These are phyloP conservation scores for Dexiosoma caninum DNA, from an alignment of 2,888 invertebrate genomes.

Conservation along the genomic window DNA sequence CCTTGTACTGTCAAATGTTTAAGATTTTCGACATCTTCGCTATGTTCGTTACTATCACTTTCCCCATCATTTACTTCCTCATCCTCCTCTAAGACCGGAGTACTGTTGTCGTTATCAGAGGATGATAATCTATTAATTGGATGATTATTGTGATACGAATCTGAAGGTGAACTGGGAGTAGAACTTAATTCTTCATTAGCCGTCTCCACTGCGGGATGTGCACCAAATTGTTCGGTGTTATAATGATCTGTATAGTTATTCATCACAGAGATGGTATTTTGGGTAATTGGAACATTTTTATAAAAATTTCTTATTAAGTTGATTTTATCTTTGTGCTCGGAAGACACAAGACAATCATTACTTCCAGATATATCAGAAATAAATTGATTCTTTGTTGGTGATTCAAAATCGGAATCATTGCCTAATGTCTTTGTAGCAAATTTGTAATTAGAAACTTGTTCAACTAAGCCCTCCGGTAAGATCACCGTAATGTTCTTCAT, in stretches of 20 bases:
- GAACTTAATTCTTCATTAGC: slow-evolving; percentile 57
- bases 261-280: slow-evolving; percentile 38
- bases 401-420: slow-evolving; percentile 60
- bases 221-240: slow-evolving; percentile 30
- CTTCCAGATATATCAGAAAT: slow-evolving; percentile 62
- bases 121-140: slow-evolving; percentile 36
- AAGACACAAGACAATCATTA: slow-evolving; percentile 63
- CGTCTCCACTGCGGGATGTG: slow-evolving; percentile 53
- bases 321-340: slow-evolving; percentile 63
- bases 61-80: neutral
- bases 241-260: slow-evolving; percentile 34
- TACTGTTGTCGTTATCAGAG: slow-evolving; percentile 16
- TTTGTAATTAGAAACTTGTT: slow-evolving; percentile 65
- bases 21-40: neutral
- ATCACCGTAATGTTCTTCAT: slow-evolving; percentile 71
- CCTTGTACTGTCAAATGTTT: neutral
- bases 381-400: slow-evolving; percentile 54
- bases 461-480: slow-evolving; percentile 69
- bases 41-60: neutral
- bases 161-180: slow-evolving; percentile 33
- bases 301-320: slow-evolving; percentile 62
- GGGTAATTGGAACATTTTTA: slow-evolving; percentile 40
- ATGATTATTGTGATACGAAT: slow-evolving; percentile 19
- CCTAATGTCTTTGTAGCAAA: slow-evolving; percentile 28
- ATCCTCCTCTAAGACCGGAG: neutral